Conservation (phyloP, 2,113 vertebrate genomes). For the Heterotis niloticus region DNA sequence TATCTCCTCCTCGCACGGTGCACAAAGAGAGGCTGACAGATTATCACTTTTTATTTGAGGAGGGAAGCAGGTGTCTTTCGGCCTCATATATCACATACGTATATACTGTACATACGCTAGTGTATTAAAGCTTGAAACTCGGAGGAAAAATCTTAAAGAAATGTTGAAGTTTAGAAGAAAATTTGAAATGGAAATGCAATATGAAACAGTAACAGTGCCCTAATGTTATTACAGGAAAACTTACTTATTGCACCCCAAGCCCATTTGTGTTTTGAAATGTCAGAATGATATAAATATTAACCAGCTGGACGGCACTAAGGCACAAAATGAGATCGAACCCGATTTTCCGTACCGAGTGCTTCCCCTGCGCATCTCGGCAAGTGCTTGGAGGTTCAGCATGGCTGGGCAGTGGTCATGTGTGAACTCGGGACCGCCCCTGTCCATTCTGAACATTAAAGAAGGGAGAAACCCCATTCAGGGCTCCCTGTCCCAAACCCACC, state of each 20-base stretch:
- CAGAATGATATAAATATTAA: background rate
- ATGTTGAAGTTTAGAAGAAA: too few species aligned
- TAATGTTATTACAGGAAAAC: too few species aligned
- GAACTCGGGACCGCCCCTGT: conserved; percentile 8
- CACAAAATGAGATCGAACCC: conserved; percentile 18
- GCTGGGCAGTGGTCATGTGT: conserved; percentile 19
- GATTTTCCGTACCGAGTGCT: conserved; percentile 5
- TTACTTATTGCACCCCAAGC: background rate
- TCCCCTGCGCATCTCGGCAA: background rate
- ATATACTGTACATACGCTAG: too few species aligned
- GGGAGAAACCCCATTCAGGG: conserved; percentile 2
- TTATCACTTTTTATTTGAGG: too few species aligned
- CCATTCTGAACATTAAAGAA: conserved; percentile 2
- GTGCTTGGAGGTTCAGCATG: conserved; percentile 20
- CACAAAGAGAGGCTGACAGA: too few species aligned
- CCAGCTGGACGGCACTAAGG: background rate
- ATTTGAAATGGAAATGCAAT: too few species aligned
- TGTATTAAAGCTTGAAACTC: background rate
- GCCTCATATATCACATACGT: background rate
- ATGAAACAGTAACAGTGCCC: too few species aligned
- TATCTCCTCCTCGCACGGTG: too few species aligned
- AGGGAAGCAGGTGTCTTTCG: too few species aligned
- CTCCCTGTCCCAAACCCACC: background rate
- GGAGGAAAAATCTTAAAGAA: too few species aligned
- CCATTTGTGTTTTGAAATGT: background rate